Conservation (phyloP, 2,888 invertebrate genomes). For the Lepidocyrtinus sp. region DNA sequence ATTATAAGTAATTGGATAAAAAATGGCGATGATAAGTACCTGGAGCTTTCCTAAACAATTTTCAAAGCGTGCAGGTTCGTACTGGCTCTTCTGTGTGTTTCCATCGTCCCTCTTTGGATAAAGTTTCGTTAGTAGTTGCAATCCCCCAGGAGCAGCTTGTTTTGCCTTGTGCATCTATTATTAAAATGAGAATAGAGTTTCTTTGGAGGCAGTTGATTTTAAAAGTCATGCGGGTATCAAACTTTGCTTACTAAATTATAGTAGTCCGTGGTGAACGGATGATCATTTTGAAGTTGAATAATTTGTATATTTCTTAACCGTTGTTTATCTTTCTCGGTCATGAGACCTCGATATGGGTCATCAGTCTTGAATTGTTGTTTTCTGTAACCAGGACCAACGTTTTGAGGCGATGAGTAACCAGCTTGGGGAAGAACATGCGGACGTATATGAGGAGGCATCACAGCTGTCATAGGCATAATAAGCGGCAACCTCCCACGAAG, state of each 20-base stretch:
- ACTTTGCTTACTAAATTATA: conserved; percentile 85
- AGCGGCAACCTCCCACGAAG: conserved; percentile 56
- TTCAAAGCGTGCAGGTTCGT: conserved; percentile 91
- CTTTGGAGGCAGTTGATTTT: not conserved
- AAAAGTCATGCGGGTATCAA: not conserved
- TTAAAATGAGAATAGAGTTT: conserved; percentile 14
- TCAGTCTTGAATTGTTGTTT: conserved; percentile 63
- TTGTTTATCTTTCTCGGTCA: conserved; percentile 95
- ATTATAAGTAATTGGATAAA: not conserved
- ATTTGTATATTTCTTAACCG: conserved; percentile 97
- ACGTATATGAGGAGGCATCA: conserved; percentile 37
- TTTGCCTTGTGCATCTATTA: conserved; percentile 62
- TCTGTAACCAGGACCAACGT: conserved; percentile 14
- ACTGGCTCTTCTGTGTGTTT: conserved; percentile 71
- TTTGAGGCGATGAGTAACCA: conserved; percentile 29
- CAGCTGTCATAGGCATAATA: conserved; percentile 52
- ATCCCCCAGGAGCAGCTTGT: conserved; percentile 39
- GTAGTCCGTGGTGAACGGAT: conserved; percentile 97
- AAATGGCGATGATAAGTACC: conserved; percentile 72
- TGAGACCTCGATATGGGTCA: conserved; percentile 78
- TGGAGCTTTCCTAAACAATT: conserved; percentile 95
- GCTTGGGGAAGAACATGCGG: conserved; percentile 37
- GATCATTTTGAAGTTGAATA: conserved; percentile 92
- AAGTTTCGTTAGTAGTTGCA: conserved; percentile 53
- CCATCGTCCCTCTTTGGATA: conserved; percentile 67